Percentiles rank a stretch among this genome's conserved stretches.
These are phyloP conservation scores for Vandiemenella viatica DNA, from an alignment of 2,888 invertebrate species.

Conservation along the genomic window DNA sequence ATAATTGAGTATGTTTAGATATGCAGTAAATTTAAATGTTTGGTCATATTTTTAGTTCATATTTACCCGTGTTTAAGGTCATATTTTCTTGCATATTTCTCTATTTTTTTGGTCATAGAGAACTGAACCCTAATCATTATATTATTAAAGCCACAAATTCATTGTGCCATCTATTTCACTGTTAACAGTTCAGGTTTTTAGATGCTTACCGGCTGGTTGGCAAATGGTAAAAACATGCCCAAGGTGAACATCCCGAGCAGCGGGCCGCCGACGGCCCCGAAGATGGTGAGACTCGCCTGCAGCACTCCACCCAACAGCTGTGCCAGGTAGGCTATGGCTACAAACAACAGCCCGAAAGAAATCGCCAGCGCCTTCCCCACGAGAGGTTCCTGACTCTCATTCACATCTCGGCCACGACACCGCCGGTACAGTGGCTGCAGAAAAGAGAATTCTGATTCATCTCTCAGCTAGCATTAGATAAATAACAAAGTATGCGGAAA, in stretches of 20 bases:
- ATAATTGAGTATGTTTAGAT: no score
- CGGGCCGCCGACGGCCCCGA: conserved; percentile 78
- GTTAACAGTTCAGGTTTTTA: no score
- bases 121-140: not conserved
- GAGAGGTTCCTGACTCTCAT: conserved; percentile 14
- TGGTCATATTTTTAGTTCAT: no score
- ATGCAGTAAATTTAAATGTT: no score
- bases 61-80: no score
- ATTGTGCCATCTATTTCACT: not conserved
- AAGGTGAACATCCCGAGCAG: conserved; percentile 71
- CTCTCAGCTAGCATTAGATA: not conserved
- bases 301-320: conserved; percentile 72
- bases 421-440: conserved; percentile 22
- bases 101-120: not conserved
- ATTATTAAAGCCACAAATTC: not conserved
- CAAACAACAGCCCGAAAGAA: conserved; percentile 55
- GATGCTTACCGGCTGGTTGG: conserved; percentile 47
- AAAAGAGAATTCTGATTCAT: conserved; percentile 7
- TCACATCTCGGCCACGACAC: conserved; percentile 11
- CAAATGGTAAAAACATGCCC: conserved; percentile 64
- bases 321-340: conserved; percentile 69
- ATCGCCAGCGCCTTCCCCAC: conserved; percentile 39
- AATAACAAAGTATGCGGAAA: no score
- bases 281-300: conserved; percentile 73
- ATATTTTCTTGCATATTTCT: not conserved